phyloP scores from a whole-genome alignment of 1,140 invertebrate species.

The Choristoneura fumiferana region DNA sequence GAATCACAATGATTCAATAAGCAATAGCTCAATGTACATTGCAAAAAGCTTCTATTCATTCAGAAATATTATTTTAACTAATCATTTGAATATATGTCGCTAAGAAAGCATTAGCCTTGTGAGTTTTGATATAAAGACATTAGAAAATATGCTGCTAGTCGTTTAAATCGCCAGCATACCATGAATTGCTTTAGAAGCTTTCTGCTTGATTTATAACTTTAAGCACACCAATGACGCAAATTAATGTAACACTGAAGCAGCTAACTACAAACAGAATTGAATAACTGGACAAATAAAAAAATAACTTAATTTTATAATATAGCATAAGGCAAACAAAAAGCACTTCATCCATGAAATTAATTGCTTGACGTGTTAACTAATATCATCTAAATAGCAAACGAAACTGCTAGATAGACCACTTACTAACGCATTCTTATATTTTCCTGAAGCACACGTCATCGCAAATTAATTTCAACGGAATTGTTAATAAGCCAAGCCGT shows the following conservation, averaged over 20 bases:
- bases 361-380: background rate
- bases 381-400: no score
- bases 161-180: no score
- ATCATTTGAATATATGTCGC: no score
- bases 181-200: slow-evolving; percentile 8
- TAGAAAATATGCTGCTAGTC: no score
- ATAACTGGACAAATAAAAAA: slow-evolving; percentile 4
- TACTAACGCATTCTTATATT: no score
- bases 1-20: no score
- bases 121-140: no score
- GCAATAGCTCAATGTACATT: no score
- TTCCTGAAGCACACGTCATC: background rate
- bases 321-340: slow-evolving; percentile 8
- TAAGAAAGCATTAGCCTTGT: no score
- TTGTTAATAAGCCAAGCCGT: slow-evolving; percentile 47
- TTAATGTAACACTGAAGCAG: background rate
- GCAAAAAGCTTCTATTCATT: no score
- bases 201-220: background rate
- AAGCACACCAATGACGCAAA: slow-evolving; percentile 14
- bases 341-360: background rate
- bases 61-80: no score
- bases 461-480: slow-evolving; percentile 42
- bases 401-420: no score
- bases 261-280: slow-evolving; percentile 2
- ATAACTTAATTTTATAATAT: background rate